Conservation (phyloP, 2,888 invertebrate species). For the Rhabditoides inermis region DNA sequence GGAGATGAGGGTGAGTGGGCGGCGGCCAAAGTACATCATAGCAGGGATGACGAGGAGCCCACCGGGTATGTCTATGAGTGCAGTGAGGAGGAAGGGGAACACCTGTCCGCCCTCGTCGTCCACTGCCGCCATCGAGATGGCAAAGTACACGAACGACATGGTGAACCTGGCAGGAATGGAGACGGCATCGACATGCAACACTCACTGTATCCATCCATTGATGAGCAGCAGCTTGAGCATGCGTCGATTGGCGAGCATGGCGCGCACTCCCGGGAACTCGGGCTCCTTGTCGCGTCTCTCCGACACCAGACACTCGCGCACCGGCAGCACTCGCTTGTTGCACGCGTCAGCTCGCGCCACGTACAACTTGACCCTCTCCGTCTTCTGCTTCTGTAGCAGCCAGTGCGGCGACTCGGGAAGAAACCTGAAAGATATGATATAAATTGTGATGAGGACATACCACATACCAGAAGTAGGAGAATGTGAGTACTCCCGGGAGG, state of each 20-base stretch:
- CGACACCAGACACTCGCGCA: not conserved
- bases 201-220: slow-evolving; percentile 6
- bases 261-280: not conserved
- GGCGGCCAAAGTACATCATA: slow-evolving; percentile 10
- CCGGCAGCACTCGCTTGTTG: not conserved
- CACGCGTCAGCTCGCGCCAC: slow-evolving; percentile 4
- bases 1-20: slow-evolving; percentile 3
- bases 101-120: no score
- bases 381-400: slow-evolving; percentile 7
- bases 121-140: slow-evolving; percentile 8
- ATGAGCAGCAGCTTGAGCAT: slow-evolving; percentile 7
- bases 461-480: no score
- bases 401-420: slow-evolving; percentile 16
- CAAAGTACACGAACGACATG: slow-evolving; percentile 9
- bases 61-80: slow-evolving; percentile 5
- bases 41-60: slow-evolving; percentile 10
- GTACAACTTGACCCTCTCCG: slow-evolving; percentile 3
- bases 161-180: slow-evolving; percentile 7
- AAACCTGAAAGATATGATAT: not conserved
- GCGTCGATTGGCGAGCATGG: not conserved
- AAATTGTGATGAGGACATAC: no score
- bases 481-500: no score
- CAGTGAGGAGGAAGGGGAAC: not conserved
- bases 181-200: not conserved
- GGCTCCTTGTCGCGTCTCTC: slow-evolving; percentile 2